Conservation (phyloP, 2,113 vertebrate genomes). For the Panurus biarmicus region DNA sequence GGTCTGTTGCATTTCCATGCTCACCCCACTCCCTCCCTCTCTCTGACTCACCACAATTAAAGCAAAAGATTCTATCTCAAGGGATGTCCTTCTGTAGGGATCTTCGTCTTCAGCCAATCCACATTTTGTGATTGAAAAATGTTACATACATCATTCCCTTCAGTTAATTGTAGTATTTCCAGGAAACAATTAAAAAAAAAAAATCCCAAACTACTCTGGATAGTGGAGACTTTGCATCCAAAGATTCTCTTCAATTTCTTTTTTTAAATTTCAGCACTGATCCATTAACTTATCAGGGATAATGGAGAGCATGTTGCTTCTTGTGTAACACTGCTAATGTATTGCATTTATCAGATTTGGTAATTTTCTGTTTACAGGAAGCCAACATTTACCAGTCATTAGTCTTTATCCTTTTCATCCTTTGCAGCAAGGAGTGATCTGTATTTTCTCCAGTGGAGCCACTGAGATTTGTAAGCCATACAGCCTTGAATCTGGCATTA, state of each 20-base stretch:
- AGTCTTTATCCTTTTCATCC: slow-evolving; percentile 36
- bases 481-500: slow-evolving; percentile 9
- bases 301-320: slow-evolving; percentile 11
- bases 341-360: slow-evolving; percentile 37
- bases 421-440: slow-evolving; percentile 41
- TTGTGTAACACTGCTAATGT: background rate
- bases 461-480: slow-evolving; percentile 3
- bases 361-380: slow-evolving; percentile 58
- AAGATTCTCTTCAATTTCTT: background rate
- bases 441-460: slow-evolving; percentile 50
- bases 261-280: background rate
- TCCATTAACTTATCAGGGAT: slow-evolving; percentile 13
- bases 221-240: background rate
- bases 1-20: background rate
- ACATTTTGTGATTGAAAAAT: background rate
- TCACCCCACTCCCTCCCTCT: background rate
- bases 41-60: background rate
- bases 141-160: background rate
- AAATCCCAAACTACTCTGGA: background rate
- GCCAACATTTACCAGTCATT: slow-evolving; percentile 39
- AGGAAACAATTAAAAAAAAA: background rate
- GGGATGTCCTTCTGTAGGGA: background rate
- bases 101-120: background rate
- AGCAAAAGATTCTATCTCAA: background rate
- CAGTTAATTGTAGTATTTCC: background rate